phyloP scores from a whole-genome alignment of 2,113 vertebrate genomes.

The Drymodes brunneopygia region DNA sequence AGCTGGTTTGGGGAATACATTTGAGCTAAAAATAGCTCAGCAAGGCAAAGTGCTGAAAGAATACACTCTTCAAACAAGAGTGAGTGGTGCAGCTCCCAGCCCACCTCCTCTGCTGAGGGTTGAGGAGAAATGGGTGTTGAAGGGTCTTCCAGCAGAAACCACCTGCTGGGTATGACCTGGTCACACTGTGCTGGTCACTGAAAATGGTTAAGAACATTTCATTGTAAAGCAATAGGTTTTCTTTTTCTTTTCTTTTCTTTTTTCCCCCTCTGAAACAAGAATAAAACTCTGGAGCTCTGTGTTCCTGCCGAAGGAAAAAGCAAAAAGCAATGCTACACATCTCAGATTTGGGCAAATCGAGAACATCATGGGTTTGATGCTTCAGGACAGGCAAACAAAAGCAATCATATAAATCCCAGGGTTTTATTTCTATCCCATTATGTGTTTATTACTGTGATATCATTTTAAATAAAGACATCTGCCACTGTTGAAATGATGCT shows the following conservation, averaged over 20 bases:
- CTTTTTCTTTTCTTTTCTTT: accelerated
- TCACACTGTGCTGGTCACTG: neutral
- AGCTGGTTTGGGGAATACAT: conserved; percentile 19
- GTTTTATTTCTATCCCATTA: neutral
- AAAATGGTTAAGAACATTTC: neutral
- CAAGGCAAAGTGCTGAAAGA: neutral
- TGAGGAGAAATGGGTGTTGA: neutral
- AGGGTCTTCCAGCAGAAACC: neutral
- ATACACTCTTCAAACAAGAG: neutral
- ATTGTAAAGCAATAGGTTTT: neutral
- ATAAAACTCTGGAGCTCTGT: neutral
- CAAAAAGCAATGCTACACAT: neutral
- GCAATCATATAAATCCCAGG: neutral
- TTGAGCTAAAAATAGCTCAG: conserved; percentile 34
- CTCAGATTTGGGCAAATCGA: neutral
- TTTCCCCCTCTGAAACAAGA: neutral
- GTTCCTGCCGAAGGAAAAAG: neutral
- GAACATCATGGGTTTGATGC: neutral
- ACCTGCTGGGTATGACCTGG: neutral
- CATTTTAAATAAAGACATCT: neutral
- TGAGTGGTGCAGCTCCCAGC: neutral
- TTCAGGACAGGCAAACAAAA: neutral
- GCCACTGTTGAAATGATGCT: neutral
- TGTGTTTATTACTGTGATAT: neutral
- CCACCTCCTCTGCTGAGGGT: neutral